These are phyloP conservation scores for Saccostrea cuccullata DNA, from an alignment of 1,140 invertebrate genomes.

Conservation along the genomic window DNA sequence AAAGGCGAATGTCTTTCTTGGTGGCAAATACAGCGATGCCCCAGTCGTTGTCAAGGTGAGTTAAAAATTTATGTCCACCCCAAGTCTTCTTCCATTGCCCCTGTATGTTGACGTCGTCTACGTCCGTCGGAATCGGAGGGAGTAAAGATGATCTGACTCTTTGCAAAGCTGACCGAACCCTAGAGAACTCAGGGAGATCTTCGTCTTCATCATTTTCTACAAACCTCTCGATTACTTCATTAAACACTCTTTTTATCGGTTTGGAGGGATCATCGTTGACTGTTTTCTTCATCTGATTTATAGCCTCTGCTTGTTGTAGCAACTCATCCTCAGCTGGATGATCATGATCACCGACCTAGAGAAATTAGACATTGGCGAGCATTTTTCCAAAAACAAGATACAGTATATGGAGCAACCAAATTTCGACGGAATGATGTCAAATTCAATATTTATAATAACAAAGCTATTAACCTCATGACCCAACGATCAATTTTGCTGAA, in stretches of 20 bases:
- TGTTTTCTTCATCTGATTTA: constrained; percentile 15
- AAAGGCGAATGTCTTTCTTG: neutral
- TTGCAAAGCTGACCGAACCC: constrained; percentile 23
- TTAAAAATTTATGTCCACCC: constrained; percentile 29
- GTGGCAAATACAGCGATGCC: constrained; percentile 45
- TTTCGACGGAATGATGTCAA: too few species aligned
- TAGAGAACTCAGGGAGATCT: neutral
- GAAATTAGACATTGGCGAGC: neutral
- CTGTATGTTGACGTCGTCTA: constrained; percentile 7
- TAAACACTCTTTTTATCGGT: constrained; percentile 28
- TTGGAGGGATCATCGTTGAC: constrained; percentile 8
- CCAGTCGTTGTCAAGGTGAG: constrained; percentile 47
- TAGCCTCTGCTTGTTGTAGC: neutral
- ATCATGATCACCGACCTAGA: neutral
- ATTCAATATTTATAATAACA: too few species aligned
- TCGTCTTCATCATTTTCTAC: constrained; percentile 4
- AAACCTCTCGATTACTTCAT: neutral
- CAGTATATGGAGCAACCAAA: too few species aligned
- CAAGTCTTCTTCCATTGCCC: constrained; percentile 43
- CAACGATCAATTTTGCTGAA: too few species aligned
- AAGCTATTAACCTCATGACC: too few species aligned
- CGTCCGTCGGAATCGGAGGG: constrained; percentile 1
- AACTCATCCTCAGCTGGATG: neutral
- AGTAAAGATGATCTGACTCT: neutral
- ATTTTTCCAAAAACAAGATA: neutral